Conservation (phyloP, 2,888 invertebrate genomes). For the Synergus umbraculus region DNA sequence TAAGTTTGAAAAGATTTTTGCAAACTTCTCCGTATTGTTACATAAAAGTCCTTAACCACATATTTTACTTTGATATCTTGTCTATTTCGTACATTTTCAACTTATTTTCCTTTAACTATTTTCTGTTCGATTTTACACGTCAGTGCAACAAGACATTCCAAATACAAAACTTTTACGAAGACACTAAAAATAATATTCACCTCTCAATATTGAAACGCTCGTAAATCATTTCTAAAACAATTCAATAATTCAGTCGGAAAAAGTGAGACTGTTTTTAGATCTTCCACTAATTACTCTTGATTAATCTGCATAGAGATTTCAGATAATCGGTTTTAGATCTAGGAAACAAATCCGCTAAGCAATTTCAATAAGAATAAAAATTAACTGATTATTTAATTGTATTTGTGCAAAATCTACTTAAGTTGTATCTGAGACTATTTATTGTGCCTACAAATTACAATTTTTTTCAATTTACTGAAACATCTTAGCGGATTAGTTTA, state of each 20-base stretch:
- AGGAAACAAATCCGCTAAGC: background rate
- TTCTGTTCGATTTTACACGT: background rate
- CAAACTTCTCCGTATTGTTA: conserved; percentile 11
- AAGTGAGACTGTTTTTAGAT: conserved; percentile 10
- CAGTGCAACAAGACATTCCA: background rate
- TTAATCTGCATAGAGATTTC: background rate
- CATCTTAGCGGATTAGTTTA: background rate
- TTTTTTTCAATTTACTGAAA: background rate
- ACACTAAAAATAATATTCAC: conserved; percentile 8
- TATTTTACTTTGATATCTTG: conserved; percentile 14
- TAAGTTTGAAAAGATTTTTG: conserved; percentile 4
- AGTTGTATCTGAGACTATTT: background rate
- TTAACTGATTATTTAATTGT: background rate
- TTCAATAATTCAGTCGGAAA: conserved; percentile 33
- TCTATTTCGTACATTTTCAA: background rate
- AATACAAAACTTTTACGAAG: conserved; percentile 32
- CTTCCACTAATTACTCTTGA: conserved; percentile 14
- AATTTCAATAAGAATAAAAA: background rate
- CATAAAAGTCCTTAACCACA: background rate
- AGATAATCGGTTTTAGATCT: background rate
- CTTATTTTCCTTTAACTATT: background rate
- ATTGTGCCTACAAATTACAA: background rate
- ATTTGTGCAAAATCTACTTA: conserved; percentile 12
- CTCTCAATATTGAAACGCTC: background rate
- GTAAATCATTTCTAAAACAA: conserved; percentile 24